A percentile compares a stretch with the other conserved stretches of the same genome.
These are phyloP conservation scores for Mesorhabditis sp. DNA, from an alignment of 2,888 invertebrate genomes.

Conservation along the genomic window DNA sequence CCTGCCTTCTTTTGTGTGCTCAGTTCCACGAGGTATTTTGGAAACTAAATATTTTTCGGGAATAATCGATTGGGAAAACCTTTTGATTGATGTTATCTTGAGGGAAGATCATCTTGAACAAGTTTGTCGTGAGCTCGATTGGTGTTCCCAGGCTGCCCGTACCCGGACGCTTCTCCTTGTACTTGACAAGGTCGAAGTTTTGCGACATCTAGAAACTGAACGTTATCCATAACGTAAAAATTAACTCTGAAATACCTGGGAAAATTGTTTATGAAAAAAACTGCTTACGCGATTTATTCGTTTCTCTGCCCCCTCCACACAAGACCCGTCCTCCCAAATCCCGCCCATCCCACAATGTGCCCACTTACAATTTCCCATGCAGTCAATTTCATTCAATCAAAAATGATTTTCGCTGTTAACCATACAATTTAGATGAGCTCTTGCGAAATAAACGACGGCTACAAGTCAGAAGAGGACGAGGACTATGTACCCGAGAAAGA, in stretches of 20 bases:
- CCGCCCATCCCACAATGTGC: too few species aligned
- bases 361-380: too few species aligned
- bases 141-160: background rate
- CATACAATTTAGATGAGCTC: too few species aligned
- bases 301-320: too few species aligned
- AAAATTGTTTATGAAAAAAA: too few species aligned
- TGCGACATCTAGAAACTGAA: background rate
- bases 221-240: too few species aligned
- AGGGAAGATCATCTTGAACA: background rate
- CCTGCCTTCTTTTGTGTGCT: background rate
- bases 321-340: too few species aligned
- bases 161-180: background rate
- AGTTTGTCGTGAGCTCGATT: slow-evolving; percentile 2
- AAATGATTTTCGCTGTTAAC: too few species aligned
- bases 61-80: background rate
- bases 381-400: too few species aligned
- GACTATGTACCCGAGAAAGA: slow-evolving; percentile 5
- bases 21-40: background rate
- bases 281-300: too few species aligned
- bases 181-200: background rate
- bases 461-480: background rate
- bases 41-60: slow-evolving; percentile 1
- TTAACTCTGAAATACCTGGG: too few species aligned
- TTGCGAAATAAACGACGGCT: background rate
- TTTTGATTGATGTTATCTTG: background rate